Conservation (phyloP, 2,888 invertebrate species). For the Trissolcus japonicus region DNA sequence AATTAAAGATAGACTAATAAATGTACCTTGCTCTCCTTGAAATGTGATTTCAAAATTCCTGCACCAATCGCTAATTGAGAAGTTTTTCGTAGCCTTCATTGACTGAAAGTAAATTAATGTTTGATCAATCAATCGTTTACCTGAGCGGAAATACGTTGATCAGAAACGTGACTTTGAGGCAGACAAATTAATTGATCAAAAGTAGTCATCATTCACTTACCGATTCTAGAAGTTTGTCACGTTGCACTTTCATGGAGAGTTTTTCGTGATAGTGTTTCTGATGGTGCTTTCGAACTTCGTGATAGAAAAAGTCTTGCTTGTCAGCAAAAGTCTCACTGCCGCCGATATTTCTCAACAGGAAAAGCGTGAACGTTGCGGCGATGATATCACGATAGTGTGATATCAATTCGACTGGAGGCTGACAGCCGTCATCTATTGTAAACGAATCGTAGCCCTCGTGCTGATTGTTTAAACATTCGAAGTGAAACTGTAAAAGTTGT, state of each 20-base stretch:
- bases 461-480: slow-evolving; percentile 79
- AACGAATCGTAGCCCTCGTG: slow-evolving; percentile 80
- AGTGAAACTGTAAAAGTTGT: slow-evolving; percentile 81
- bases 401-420: slow-evolving; percentile 88
- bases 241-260: slow-evolving; percentile 86
- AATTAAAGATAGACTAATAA: neutral
- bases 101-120: slow-evolving; percentile 75
- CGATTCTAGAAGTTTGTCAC: slow-evolving; percentile 88
- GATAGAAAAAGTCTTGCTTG: slow-evolving; percentile 84
- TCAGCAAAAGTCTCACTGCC: slow-evolving; percentile 95
- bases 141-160: neutral
- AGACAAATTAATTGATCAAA: slow-evolving; percentile 14
- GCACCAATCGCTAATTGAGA: slow-evolving; percentile 94
- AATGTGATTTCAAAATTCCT: slow-evolving; percentile 95
- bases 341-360: slow-evolving; percentile 94
- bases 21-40: slow-evolving; percentile 92
- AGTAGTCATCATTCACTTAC: slow-evolving; percentile 72
- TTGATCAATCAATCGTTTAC: slow-evolving; percentile 2
- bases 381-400: slow-evolving; percentile 92
- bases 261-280: slow-evolving; percentile 92
- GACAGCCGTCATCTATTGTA: slow-evolving; percentile 93
- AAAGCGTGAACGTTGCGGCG: slow-evolving; percentile 94
- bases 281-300: slow-evolving; percentile 88
- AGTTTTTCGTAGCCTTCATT: slow-evolving; percentile 90
- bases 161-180: too few species aligned